phyloP scores from a whole-genome alignment of 2,113 vertebrate species.

The Edolisoma coerulescens region DNA sequence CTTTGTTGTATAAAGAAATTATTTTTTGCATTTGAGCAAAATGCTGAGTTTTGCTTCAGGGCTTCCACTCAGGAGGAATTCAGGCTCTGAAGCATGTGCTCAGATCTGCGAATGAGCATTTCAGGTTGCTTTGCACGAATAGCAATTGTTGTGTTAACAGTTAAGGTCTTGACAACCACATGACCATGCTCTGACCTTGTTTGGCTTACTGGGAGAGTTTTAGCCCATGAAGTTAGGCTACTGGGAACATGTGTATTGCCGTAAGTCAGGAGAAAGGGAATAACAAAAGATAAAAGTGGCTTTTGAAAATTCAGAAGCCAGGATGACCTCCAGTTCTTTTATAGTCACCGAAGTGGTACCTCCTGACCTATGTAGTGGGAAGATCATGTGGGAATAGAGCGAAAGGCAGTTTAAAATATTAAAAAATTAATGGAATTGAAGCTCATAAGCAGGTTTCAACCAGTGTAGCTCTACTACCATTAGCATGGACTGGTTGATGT shows the following conservation, averaged over 20 bases:
- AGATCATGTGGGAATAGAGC: not conserved
- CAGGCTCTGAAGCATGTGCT: not conserved
- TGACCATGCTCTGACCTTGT: not conserved
- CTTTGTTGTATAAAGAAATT: not conserved
- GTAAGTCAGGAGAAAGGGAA: not conserved
- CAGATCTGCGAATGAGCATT: not conserved
- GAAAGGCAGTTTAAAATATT: not conserved
- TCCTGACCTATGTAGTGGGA: not conserved
- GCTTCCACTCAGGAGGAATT: not conserved
- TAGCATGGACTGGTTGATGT: not conserved
- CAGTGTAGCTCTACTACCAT: not conserved
- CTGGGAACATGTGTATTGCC: rapidly evolving
- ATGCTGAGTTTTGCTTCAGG: not conserved
- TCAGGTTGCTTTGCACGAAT: not conserved
- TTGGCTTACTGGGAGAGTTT: not conserved
- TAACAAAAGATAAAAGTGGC: not conserved
- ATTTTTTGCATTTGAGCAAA: not conserved
- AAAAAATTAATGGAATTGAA: not conserved
- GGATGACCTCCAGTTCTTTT: not conserved
- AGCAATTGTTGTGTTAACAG: not conserved
- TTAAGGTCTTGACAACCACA: not conserved
- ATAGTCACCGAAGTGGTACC: not conserved
- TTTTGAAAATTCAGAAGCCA: not conserved
- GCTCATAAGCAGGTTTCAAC: not conserved
- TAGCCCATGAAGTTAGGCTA: not conserved